Evolutionary conservation across 2,888 invertebrate species (phyloP), one percentile per base, ranked within the genome.

Genomic region (Patella ulyssiponensis): DNA sequence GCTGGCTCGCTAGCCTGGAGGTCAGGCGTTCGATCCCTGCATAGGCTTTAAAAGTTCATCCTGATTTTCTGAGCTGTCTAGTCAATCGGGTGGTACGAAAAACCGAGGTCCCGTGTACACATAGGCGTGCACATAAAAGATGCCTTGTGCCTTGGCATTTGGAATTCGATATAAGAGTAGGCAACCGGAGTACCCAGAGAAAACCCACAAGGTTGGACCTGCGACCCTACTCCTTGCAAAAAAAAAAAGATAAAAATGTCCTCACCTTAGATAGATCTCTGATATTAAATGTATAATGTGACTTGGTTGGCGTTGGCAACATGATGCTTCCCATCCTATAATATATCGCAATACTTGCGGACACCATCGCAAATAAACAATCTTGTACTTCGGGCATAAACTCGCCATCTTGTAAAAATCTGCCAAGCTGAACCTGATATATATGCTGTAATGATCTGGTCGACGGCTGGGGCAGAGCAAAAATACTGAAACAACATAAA

Each of bases 241-340:
- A n/a, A n/a, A n/a, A n/a, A n/a, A n/a, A 5, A 1, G 9, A 44
- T 44, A 9, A 0, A 7, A 44, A 9, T 44, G 44, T 44, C 54
- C 74, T 44, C 80, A 91, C 90, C 89, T 91, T 89, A 20, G 91
- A 88, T 44, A 91, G 86, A 83, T 92, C 91, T 75, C 92, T 82
- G 58, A 92, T 86, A 81, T 92, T 92, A 81, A 91, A 92, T n/a
- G 90, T 90, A 81, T 92, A 92, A 80, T 92, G 92, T n/a, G 89
- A 90, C 80, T 91, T 92, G 64, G 91, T 86, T 9, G 92, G 92
- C 7, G 91, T 92, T 14, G 91, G 91, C 69, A 90, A 78, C 90
- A 92, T 90, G 75, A 83, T 84, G 33, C 83, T 81, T 76, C 89
- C 88, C 88, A 92, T 90, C 71, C 88, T 85, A 82, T 91, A 91